Percentiles rank a stretch among this genome's conserved stretches.
Evolutionary conservation across 2,888 invertebrate species (phyloP).

Genomic region (Cecidostiba fungosa): DNA sequence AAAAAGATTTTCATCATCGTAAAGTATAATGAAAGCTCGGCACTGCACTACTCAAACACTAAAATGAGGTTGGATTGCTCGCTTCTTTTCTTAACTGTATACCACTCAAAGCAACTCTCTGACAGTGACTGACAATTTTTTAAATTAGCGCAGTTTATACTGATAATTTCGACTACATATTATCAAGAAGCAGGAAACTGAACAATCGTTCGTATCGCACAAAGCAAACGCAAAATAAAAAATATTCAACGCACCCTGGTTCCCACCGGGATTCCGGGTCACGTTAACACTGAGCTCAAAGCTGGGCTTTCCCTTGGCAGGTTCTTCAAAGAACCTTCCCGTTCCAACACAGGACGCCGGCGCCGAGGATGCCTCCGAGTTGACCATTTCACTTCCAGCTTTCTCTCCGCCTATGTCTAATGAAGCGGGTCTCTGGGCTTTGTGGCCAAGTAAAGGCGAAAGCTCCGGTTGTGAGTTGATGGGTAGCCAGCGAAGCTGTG

Average conservation of each 20-base stretch:
- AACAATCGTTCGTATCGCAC: background rate
- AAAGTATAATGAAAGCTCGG: no score
- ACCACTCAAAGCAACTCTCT: background rate
- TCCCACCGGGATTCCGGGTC: conserved; percentile 73
- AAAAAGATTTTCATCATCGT: background rate
- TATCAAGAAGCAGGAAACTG: background rate
- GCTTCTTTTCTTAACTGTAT: no score
- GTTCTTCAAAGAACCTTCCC: conserved; percentile 73
- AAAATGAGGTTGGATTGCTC: no score
- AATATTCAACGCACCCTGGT: conserved; percentile 70
- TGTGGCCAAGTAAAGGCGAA: background rate
- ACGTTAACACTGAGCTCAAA: conserved; percentile 76
- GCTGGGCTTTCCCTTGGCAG: conserved; percentile 68
- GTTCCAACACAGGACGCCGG: conserved; percentile 69
- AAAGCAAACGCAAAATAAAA: background rate
- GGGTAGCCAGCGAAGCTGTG: conserved; percentile 52
- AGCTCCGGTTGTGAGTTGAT: no score
- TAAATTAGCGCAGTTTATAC: background rate
- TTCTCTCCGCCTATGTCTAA: conserved; percentile 72
- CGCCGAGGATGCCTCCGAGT: conserved; percentile 68
- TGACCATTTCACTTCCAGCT: conserved; percentile 1
- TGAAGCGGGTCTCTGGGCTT: conserved; percentile 70
- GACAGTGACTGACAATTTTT: background rate
- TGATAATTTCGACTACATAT: background rate
- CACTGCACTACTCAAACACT: no score